Evolutionary conservation across 2,888 invertebrate genomes (phyloP), one percentile per base, ranked within the genome.

Genomic region (Eurytoma californica): DNA sequence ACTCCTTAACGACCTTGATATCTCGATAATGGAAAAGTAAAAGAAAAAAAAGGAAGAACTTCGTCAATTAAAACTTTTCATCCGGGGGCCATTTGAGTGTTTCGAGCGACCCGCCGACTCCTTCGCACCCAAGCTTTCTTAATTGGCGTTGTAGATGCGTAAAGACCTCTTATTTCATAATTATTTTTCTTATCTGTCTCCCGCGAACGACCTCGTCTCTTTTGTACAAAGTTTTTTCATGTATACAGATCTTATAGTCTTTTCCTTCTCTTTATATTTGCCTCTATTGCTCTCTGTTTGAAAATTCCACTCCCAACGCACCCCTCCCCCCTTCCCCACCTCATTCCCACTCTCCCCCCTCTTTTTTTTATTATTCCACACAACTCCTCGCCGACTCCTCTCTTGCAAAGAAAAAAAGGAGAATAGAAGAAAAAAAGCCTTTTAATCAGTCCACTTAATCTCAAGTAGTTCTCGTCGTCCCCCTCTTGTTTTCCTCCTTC

Each of bases 381-480:
- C 30, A 30, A 39, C 9, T 39, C 39, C 39, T 9, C 7, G 39
- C 9, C 39, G 39, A 28, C 20, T 5, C 5, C 49, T 28, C 18
- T 55, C 16, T 16, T 13, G n/a, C 7, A 16, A 7, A 13, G 49
- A 14, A 75, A 66, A 63, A 28, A 69, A 65, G n/a, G 60, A 60
- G 28, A 53, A 66, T 20, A 47, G 66, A 68, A 58, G 70, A 47
- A 55, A 65, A 69, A 61, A 73, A 67, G 18, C 60, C 53, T 61
- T 67, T 76, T 78, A 81, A 81, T 76, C 73, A 81, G 76, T 77
- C 76, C 78, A 78, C 79, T 79, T 69, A 69, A 81, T 81, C 81
- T 81, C 65, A 18, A 73, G 78, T 78, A 73, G 53, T 53, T 55
- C 49, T 60, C 49, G 28, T 39, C 18, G 20, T 24, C 49, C 55